Evolutionary conservation across 2,888 invertebrate genomes (phyloP), one percentile per base, ranked within the genome.

Genomic region (Eurytoma californica): DNA sequence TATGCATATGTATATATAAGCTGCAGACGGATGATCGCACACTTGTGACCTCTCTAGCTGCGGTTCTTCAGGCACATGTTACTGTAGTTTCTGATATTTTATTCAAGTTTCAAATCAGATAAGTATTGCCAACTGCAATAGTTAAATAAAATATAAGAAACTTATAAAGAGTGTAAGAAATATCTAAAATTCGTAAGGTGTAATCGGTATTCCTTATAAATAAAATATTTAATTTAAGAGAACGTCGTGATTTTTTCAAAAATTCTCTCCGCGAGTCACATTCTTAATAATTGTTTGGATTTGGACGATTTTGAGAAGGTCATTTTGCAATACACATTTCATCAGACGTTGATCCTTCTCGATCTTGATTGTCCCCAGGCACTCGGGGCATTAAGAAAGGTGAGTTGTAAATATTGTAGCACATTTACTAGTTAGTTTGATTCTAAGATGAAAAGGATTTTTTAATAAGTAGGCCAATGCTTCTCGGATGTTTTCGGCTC

Each of bases 291-390:
- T 53, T 80, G 86, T n/a, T 72, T 76, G 24, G 77, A 74, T 12
- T 77, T 80, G 18, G 72, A 83, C 2, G 73, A 84, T 67, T 77
- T 82, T 57, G 67, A 65, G 67, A 67, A 55, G 14, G 30, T 57
- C 28, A 61, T 82, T 14, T 20, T 13, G 47, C 39, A 66, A 20
- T 67, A 55, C 20, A 30, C 76, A 53, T 72, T 80, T 7, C 86
- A 87, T 57, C 82, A 74, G 53, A 80, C 82, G 24, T 70, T 85
- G 4, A 82, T 86, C 66, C 80, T 87, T 30, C 72, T 88, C 51
- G 86, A 88, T 57, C 73, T 86, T n/a, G 81, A 86, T 30, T 88
- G 88, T 77, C 82, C 83, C 3, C 80, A 84, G 14, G 84, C 86
- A n/a, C 2, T 58, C 3, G 76, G 83, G 12, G 61, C 86, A 53